Evolutionary conservation across 1,140 invertebrate genomes (phyloP), one percentile per base, ranked within the genome.

Genomic region (Episyrphus balteatus): DNA sequence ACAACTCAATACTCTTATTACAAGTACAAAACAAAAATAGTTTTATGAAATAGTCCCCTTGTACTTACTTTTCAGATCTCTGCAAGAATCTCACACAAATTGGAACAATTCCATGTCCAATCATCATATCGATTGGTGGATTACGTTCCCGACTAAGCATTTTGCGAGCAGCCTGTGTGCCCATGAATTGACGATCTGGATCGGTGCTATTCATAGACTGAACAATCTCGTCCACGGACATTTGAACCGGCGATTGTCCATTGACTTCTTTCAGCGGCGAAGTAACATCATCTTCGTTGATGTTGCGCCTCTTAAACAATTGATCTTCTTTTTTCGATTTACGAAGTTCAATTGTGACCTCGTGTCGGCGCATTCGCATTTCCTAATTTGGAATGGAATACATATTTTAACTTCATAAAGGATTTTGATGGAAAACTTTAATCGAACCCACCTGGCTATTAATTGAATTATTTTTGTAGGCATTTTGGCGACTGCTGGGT

Each of bases 311-410:
- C 72, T 99, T 99, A 2, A 86, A 74, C n/a, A 99, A 71, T 60
- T 94, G 91, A 58, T 98, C 93, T 72, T 98, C 93, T 62, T 95
- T 89, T 38, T 88, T 86, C 7, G 85, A 83, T 74, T 97, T 98
- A 13, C 96, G 74, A 8, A 99, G 72, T 55, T 95, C 88, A 11
- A 98, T 81, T 9, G 82, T 88, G 17, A 88, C 78, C 67, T 97
- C 92, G 57, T 79, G 84, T 49, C 95, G 77, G 49, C 91, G 80
- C 53, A 91, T 78, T 47, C 94, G 80, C 65, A 94, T 81, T 55
- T 92, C 89, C 86, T 92, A 26, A 5, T 26, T 26, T 26, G n/a
- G n/a, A n/a, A n/a, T n/a, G n/a, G n/a, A n/a, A n/a, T 36, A 6
- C 34, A 36, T 36, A 26, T 3, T 26, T 26, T 8, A 3, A 5